Percentiles rank a stretch among this genome's conserved stretches.
phyloP scores from a whole-genome alignment of 2,113 vertebrate species.

The Sinocyclocheilus grahami region DNA sequence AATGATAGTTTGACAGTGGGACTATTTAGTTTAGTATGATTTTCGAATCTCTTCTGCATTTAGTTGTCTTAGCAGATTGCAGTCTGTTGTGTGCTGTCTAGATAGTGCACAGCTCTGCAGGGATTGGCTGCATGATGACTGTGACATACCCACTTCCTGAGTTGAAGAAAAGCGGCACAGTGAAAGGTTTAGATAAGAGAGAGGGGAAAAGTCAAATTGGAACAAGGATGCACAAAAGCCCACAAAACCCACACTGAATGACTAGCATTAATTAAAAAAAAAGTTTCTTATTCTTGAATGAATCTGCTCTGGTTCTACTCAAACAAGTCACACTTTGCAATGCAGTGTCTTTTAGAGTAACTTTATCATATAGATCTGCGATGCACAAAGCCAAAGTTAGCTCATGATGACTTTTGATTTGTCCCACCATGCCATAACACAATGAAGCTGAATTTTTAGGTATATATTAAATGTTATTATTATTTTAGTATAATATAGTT shows the following conservation, averaged over 20 bases:
- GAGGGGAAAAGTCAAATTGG: neutral
- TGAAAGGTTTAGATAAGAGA: constrained; percentile 51
- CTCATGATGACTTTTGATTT: neutral
- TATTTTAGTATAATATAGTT: too few species aligned
- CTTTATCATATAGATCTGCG: neutral
- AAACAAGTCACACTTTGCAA: neutral
- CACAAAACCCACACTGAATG: neutral
- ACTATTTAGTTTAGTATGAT: neutral
- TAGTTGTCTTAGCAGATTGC: neutral
- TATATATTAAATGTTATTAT: neutral
- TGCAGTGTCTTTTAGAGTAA: neutral
- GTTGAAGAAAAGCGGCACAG: constrained; percentile 51
- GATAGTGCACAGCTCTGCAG: constrained; percentile 52
- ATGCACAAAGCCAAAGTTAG: neutral
- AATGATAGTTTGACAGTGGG: neutral
- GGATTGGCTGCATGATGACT: constrained; percentile 63
- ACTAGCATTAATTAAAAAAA: neutral
- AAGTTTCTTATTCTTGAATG: neutral
- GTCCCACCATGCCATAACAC: neutral
- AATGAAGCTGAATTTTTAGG: too few species aligned
- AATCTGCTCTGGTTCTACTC: neutral
- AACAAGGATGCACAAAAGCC: neutral
- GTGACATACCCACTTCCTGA: constrained; percentile 67
- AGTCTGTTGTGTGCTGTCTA: constrained; percentile 7
- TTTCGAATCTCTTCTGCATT: neutral